A percentile compares a stretch with the other conserved stretches of the same genome.
These are phyloP conservation scores for Clunio marinus DNA, from an alignment of 2,888 invertebrate genomes.

Conservation along the genomic window DNA sequence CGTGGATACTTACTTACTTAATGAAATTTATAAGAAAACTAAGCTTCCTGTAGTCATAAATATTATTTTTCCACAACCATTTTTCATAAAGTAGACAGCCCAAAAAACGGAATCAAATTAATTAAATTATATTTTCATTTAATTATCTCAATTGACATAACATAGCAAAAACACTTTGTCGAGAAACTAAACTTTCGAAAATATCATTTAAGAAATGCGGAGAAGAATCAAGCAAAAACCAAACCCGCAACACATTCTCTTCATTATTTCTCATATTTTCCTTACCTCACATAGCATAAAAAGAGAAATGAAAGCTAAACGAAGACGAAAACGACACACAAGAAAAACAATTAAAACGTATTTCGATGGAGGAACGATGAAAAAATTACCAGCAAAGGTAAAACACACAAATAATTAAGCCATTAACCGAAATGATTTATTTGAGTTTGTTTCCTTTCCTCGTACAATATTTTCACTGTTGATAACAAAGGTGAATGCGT, in stretches of 20 bases:
- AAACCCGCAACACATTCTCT: neutral
- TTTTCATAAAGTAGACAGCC: neutral
- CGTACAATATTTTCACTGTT: neutral
- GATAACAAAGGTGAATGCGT: neutral
- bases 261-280: constrained; percentile 37
- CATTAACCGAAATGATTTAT: constrained; percentile 39
- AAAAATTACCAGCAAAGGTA: constrained; percentile 11
- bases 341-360: constrained; percentile 38
- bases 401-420: constrained; percentile 39
- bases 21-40: no score
- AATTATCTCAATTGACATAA: constrained; percentile 32
- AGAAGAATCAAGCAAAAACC: constrained; percentile 12
- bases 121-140: constrained; percentile 37
- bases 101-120: constrained; percentile 27
- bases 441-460: constrained; percentile 15
- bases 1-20: no score
- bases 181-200: constrained; percentile 1
- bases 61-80: no score
- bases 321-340: constrained; percentile 14
- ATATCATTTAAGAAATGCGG: neutral
- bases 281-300: neutral
- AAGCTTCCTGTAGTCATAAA: no score
- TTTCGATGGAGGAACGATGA: constrained; percentile 7
- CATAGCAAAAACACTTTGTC: neutral
- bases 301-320: neutral